Base-by-base conservation (phyloP, 1,140 invertebrate species). In the Octopus sinensis region DNA sequence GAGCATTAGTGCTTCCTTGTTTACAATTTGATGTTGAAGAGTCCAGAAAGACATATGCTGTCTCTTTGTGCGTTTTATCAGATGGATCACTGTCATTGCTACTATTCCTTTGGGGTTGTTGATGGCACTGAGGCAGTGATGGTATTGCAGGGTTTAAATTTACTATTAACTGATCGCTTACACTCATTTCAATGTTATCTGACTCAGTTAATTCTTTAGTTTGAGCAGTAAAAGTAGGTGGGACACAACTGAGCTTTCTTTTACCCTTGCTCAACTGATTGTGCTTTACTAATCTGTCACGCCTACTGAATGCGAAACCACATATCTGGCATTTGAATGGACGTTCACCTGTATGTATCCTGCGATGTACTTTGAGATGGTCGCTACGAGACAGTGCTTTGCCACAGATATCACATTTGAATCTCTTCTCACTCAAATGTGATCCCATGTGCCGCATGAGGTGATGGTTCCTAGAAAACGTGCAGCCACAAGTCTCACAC, bases 331-430 rank as follows among this genome's bases (percentile, higher is more conserved):
- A 85, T 23, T 54, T 79, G 52, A 76, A 83, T 7, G 86, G 86
- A 51, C 80, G 84, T 79, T 84, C 80, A 2, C 86, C 87, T 6
- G 52, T 17, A 53, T 81, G 80, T 17, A 81, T 76, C 76, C 52
- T 78, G 9, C 76, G 62, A 17, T 81, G 80, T 7, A 52, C 62
- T 76, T 81, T n/a, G 54, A 81, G 76, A 13, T 77, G 75, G 23
- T 78, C 75, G 10, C 77, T 56, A 10, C 68, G 53, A 6, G 75
- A 51, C 10, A 52, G 77, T 6, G 51, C 54, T 53, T 81, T 98
- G 6, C 96, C 96, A 87, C 97, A 98, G 0, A 95, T 96, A 82
- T 94, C 92, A 87, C 97, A 98, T 88, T 97, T 83, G 80, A 86
- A 79, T 53, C 54, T 56, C 79, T 79, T 84, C 43, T 80, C 85